Evolutionary conservation across 2,113 vertebrate genomes (phyloP).

Genomic region (Xenopus laevis): DNA sequence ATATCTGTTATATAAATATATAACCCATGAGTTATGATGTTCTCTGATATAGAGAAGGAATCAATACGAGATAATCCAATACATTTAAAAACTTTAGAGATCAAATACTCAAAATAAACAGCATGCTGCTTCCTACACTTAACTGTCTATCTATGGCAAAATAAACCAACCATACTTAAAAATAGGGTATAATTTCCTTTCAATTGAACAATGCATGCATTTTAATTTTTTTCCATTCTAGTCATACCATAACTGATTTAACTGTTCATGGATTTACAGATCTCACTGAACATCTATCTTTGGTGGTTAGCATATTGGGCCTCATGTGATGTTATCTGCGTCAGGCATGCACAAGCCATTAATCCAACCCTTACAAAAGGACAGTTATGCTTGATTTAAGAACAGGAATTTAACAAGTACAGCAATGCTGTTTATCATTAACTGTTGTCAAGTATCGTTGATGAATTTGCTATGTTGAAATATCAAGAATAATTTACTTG

Average conservation of each 20-base stretch:
- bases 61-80: no score
- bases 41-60: no score
- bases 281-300: conserved; percentile 34
- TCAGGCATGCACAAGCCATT: conserved; percentile 7
- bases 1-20: no score
- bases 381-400: conserved; percentile 16
- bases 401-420: conserved; percentile 33
- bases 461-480: conserved; percentile 9
- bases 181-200: background rate
- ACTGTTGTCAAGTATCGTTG: conserved; percentile 14
- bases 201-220: background rate
- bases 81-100: no score
- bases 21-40: no score
- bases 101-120: no score
- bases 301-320: conserved; percentile 26
- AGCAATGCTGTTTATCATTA: conserved; percentile 29
- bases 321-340: conserved; percentile 25
- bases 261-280: conserved; percentile 15
- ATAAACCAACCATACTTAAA: no score
- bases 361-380: background rate
- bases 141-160: no score
- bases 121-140: no score
- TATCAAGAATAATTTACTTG: conserved; percentile 3
- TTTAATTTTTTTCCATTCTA: conserved; percentile 16
- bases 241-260: background rate